Percentiles rank a stretch among this genome's conserved stretches.
Conservation (phyloP, 2,888 invertebrate species). For the Habroteleia sp. region DNA sequence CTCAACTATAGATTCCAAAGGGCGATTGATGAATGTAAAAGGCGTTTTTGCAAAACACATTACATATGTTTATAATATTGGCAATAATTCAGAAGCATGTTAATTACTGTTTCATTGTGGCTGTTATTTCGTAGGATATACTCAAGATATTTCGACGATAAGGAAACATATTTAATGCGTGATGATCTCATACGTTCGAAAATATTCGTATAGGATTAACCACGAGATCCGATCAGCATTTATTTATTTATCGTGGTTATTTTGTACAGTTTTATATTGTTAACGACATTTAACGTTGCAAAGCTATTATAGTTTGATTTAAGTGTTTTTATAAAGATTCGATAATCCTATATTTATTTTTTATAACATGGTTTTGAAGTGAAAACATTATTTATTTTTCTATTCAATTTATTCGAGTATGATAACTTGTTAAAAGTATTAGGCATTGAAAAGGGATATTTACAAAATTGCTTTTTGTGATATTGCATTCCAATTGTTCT, state of each 20-base stretch:
- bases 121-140: slow-evolving; percentile 14
- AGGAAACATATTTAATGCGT: slow-evolving; percentile 12
- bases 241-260: too few relatives aligned
- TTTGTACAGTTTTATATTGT: slow-evolving; percentile 14
- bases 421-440: too few relatives aligned
- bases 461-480: too few relatives aligned
- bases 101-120: slow-evolving; percentile 14
- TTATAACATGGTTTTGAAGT: too few relatives aligned
- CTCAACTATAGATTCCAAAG: slow-evolving; percentile 8
- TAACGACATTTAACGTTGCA: slow-evolving; percentile 35
- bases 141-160: slow-evolving; percentile 12
- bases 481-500: too few relatives aligned
- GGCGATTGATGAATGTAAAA: slow-evolving; percentile 17
- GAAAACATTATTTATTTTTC: too few relatives aligned
- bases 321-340: too few relatives aligned
- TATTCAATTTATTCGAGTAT: too few relatives aligned
- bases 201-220: slow-evolving; percentile 4
- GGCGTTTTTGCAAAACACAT: slow-evolving; percentile 51
- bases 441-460: too few relatives aligned
- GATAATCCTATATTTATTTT: too few relatives aligned
- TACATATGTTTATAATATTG: slow-evolving; percentile 49
- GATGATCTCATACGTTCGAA: slow-evolving; percentile 42
- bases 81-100: slow-evolving; percentile 59
- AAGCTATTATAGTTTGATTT: too few relatives aligned
- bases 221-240: too few relatives aligned